Conservation (phyloP, 2,888 invertebrate species). For the Crematogaster levior region DNA sequence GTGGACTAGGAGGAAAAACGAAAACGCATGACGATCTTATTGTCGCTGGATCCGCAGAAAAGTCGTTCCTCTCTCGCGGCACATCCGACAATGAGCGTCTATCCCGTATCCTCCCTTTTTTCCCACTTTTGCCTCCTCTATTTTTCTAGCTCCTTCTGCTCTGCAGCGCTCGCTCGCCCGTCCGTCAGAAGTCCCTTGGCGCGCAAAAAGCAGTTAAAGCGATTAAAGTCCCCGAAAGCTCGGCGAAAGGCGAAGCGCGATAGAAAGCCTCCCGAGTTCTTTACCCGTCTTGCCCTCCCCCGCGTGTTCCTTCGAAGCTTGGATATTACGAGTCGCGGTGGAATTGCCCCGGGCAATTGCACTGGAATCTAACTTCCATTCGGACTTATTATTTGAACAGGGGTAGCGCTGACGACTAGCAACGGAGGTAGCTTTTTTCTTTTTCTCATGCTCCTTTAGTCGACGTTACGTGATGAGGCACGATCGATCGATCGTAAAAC, state of each 20-base stretch:
- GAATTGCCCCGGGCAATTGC: conserved; percentile 77
- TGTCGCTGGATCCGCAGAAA: conserved; percentile 74
- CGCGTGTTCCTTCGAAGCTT: conserved; percentile 47
- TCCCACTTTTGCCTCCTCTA: conserved; percentile 61
- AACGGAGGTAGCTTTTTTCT: conserved; percentile 54
- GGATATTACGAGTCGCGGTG: conserved; percentile 74
- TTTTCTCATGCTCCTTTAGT: conserved; percentile 38
- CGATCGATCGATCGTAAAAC: conserved; percentile 61
- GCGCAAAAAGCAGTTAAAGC: conserved; percentile 75
- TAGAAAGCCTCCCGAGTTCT: conserved; percentile 73
- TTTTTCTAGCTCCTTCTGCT: conserved; percentile 67
- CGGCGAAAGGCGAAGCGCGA: conserved; percentile 70
- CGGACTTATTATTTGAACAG: conserved; percentile 81
- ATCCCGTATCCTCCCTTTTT: conserved; percentile 48
- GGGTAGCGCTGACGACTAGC: conserved; percentile 62
- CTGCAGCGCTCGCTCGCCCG: conserved; percentile 56
- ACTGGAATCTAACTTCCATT: conserved; percentile 77
- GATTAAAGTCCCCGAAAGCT: conserved; percentile 77
- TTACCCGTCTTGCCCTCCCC: conserved; percentile 54
- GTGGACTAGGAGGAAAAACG: conserved; percentile 48
- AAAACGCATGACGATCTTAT: conserved; percentile 79
- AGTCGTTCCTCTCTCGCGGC: conserved; percentile 63
- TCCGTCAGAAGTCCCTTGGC: conserved; percentile 66
- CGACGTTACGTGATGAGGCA: conserved; percentile 56
- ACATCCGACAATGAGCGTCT: conserved; percentile 69